Evolutionary conservation across 2,113 vertebrate species (phyloP), one percentile per base, ranked within the genome.

Genomic region (Engraulis encrasicolus): DNA sequence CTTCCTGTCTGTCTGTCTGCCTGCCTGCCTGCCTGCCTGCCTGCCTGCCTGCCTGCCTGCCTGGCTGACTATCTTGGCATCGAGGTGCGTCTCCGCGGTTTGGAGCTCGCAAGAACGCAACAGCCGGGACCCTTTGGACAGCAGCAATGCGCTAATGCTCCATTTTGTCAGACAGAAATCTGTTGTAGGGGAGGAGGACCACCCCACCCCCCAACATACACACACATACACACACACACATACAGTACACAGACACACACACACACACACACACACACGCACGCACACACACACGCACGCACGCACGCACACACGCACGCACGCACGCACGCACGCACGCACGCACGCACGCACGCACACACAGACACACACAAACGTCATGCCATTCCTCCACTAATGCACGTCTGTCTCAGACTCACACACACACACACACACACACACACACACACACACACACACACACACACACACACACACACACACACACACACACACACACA

Each of bases 21-120:
- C n/a, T n/a, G n/a, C n/a, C n/a, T n/a, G n/a, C n/a, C n/a, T n/a
- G n/a, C n/a, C n/a, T n/a, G n/a, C n/a, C n/a, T n/a, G n/a, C n/a
- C n/a, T n/a, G 19, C 89, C 88, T 91, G 90, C 92, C 89, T 93
- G 92, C 92, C n/a, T 89, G 93, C 90, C 91, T 89, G 89, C 88
- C 77, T 80, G 52, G 87, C 85, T 38, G 78, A 83, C 84, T 79
- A 86, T 19, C 36, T 87, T 93, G 84, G 86, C 90, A 90, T 87
- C 80, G 86, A 90, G 91, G 92, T 91, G 93, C 90, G 89, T 92
- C 91, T 79, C 88, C 92, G 86, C 83, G 88, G 88, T 87, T 89
- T 86, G 81, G 93, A 93, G 91, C 92, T 91, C 87, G 90, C 90
- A 93, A 90, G 88, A 90, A 91, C 88, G 81, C 82, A 91, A 87